Evolutionary conservation across 1,140 invertebrate species (phyloP), one percentile per base, ranked within the genome.

Genomic region (Drosophila triauraria): DNA sequence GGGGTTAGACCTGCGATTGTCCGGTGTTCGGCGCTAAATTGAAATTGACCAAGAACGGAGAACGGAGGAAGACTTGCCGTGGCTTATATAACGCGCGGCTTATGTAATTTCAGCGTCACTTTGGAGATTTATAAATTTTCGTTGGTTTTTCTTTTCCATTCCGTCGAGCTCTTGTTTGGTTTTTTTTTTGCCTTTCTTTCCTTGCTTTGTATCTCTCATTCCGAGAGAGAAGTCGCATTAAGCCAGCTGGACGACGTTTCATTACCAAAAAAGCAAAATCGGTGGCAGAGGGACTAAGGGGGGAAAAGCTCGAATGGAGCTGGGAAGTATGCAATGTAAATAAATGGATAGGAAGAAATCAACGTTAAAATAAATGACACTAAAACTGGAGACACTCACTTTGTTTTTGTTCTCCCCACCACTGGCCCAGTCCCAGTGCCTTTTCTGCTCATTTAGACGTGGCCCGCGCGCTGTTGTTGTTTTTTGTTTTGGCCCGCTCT

Each of bases 351-450:
- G 85, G 85, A 88, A 88, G 85, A 88, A 88, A 88, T 88, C 85
- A 90, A 88, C 85, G 85, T 90, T 90, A 90, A 88, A 88, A 88
- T 88, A 88, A 88, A 88, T 88, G 85, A 88, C 85, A 88, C 85
- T 88, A 90, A 88, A 88, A 88, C 81, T 91, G 85, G 82, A 81
- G 86, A 88, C 81, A 85, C 64, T 86, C 57, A 72, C 69, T 81
- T 82, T 79, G 82, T 85, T 86, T 74, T 76, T 72, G 64, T 81
- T 72, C 48, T 71, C 38, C 54, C 38, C 42, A 10, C 20, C 54
- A n/a, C 35, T 7, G 4, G 2, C 17, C 20, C 20, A 5, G 17
- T 23, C 25, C 50, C 30, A 20, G 5, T 59, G 42, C 70, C 35
- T 48, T 76, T 74, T 76, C 67, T 48, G 77, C 46, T 67, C 48